Base-by-base conservation (phyloP, 2,113 vertebrate species). In the Leptobrachium leishanense region DNA sequence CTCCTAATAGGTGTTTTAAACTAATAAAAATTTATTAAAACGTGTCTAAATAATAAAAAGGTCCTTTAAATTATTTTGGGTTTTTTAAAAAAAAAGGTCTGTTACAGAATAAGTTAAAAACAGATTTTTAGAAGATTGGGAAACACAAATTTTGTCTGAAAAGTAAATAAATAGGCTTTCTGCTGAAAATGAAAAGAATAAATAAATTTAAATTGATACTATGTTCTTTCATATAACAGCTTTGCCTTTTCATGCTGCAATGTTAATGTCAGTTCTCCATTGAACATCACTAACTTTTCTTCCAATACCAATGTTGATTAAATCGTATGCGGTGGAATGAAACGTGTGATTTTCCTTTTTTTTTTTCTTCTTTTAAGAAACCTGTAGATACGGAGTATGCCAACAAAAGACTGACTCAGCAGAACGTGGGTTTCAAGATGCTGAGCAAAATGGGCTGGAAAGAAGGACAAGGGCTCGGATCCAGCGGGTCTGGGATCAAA, bases 381-480 rank as follows among this genome's bases (percentile, higher is more conserved):
- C 87, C 89, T 72, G 88, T 87, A 81, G 91, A 91, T 41, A 46
- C 89, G 39, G 90, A 92, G 1, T 92, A 90, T 9, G 72, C 85
- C 3, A 88, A 91, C 82, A 92, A 92, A 84, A 97, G 95, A 76
- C 88, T 99, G 85, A 98, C 95, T 0, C 93, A 95, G 85, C 94
- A 95, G 88, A 99, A 99, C 74, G 91, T 98, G 63, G 97, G 97
- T 41, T 99, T 98, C 92, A 93, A 95, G 85, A 99, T 99, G 97
- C 92, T 99, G 11, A 97, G 96, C 93, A 98, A 94, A 89, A 99
- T 99, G 97, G 97, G 97, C 85, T 99, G 97, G 97, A 95, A 95
- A 83, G 97, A 99, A 81, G 97, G 97, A 0, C 95, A 94, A 0
- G 97, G 97, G 44, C 94, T 99, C 2, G 97, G 97, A 20, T 92